Base-by-base conservation (phyloP, 2,888 invertebrate species). In the Dromius quadrimaculatus region DNA sequence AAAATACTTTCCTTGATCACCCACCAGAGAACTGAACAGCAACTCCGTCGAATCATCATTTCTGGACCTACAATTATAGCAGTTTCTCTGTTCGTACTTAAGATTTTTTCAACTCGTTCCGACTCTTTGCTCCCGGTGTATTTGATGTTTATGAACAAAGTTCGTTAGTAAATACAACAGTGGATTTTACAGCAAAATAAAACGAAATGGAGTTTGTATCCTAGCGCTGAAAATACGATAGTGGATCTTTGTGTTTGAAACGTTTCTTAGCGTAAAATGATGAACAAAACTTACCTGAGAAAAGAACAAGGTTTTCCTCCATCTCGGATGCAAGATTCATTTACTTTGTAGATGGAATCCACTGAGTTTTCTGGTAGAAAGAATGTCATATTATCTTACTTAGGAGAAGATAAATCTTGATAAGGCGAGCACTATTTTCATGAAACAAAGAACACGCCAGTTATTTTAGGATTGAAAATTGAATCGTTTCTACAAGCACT, bases 31-130 rank as follows among this genome's bases (percentile, higher is more conserved):
- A 32, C 34, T 9, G 20, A 20, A 50, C 65, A 17, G 45, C 43
- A 64, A 65, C 34, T 65, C 34, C 13, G 47, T 36, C 17, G 50
- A 34, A 22, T 65, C 65, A 50, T 47, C 65, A 65, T 65, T 50
- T 65, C 36, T 47, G 50, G 34, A 64, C 28, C 34, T 64, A 13
- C 65, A 65, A 65, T 65, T 65, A 65, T 47, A 47, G 20, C 19
- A 23, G 47, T 64, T 63, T 47, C 47, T 28, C 13, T 63, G 61
- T 41, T 61, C 23, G 38, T 41, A 38, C 61, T 54, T 28, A 11
- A 15, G 23, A 28, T 54, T 54, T 54, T 54, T 54, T 54, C 11
- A 13, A 4, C 32, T 23, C n/a, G 23, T 54, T 54, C 5, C 9
- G 28, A 54, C 28, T 54, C 28, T 54, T 54, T 54, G 32, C 15